phyloP scores from a whole-genome alignment of 2,888 invertebrate genomes.

The Mamestra brassicae region DNA sequence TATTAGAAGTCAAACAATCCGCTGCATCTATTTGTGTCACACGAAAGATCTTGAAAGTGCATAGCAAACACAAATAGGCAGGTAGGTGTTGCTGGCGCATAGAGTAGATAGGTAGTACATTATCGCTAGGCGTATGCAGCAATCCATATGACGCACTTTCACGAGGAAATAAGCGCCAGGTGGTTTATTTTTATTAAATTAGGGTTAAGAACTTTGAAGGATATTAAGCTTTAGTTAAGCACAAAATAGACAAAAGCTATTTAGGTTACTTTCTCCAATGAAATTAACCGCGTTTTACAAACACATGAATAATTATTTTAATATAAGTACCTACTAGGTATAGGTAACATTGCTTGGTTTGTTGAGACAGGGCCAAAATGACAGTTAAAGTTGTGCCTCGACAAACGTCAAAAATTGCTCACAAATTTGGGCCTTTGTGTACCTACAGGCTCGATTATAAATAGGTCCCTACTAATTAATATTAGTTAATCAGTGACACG shows the following conservation, averaged over 20 bases:
- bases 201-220: not conserved
- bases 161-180: not conserved
- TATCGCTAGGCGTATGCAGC: not conserved
- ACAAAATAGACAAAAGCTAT: not conserved
- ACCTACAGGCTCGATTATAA: not conserved
- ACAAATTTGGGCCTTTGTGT: not conserved
- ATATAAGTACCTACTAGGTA: no score
- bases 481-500: not conserved
- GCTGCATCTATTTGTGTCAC: conserved; percentile 51
- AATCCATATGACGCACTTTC: conserved; percentile 1
- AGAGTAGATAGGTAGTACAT: conserved; percentile 8
- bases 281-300: not conserved
- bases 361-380: not conserved
- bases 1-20: conserved; percentile 29
- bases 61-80: conserved; percentile 33
- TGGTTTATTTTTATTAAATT: not conserved
- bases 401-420: not conserved
- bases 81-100: conserved; percentile 34
- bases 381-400: not conserved
- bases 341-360: not conserved
- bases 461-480: not conserved
- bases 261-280: not conserved
- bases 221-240: not conserved
- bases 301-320: no score
- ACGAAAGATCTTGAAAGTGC: conserved; percentile 57